Percentiles rank a stretch among this genome's conserved stretches.
Conservation (phyloP, 30 jellyfish, hydroid and myxozoan species). For the Aurelia aurita region DNA sequence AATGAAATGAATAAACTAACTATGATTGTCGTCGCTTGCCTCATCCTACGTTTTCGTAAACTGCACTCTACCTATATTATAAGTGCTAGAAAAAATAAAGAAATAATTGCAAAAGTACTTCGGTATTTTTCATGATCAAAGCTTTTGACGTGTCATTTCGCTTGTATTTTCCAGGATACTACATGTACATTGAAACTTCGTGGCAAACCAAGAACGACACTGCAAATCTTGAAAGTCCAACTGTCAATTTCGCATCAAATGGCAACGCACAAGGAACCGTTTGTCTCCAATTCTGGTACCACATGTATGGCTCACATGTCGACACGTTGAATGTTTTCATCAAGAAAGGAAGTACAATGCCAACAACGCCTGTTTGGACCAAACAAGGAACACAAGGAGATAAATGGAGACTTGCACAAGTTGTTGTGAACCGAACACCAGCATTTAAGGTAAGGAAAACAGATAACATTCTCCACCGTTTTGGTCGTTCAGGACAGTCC, state of each 20-base stretch:
- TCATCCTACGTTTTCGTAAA: too few species aligned
- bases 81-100: too few species aligned
- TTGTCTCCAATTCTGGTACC: slow-evolving; percentile 96
- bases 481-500: background rate
- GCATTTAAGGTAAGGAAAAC: slow-evolving; percentile 64
- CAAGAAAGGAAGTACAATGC: slow-evolving; percentile 58
- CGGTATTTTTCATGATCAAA: background rate
- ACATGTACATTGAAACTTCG: slow-evolving; percentile 96
- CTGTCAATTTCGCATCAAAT: slow-evolving; percentile 64
- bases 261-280: slow-evolving; percentile 72
- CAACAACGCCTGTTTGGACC: slow-evolving; percentile 90
- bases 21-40: too few species aligned
- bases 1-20: too few species aligned
- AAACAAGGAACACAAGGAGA: slow-evolving; percentile 89
- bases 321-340: slow-evolving; percentile 81
- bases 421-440: slow-evolving; percentile 77
- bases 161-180: slow-evolving; percentile 70
- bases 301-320: slow-evolving; percentile 98
- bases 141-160: background rate
- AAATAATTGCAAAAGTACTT: too few species aligned
- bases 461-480: background rate
- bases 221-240: slow-evolving; percentile 84
- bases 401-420: slow-evolving; percentile 93
- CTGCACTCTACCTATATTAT: too few species aligned
- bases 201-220: slow-evolving; percentile 83